phyloP scores from a whole-genome alignment of 1,140 invertebrate species.

The Cydia pomonella region DNA sequence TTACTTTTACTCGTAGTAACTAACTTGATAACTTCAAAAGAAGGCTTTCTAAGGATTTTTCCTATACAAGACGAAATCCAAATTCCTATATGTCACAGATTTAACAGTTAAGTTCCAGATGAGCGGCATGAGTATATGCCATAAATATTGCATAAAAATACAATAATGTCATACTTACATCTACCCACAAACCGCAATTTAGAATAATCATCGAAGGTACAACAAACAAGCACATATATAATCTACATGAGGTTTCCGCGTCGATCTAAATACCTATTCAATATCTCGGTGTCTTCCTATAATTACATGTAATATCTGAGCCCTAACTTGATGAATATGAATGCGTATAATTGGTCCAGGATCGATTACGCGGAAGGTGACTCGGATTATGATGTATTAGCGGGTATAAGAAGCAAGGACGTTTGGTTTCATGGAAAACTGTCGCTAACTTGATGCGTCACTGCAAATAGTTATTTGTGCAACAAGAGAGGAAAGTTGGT shows the following conservation, averaged over 20 bases:
- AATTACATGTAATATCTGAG: constrained; percentile 53
- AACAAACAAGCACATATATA: constrained; percentile 16
- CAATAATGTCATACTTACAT: neutral
- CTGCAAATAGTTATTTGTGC: no score
- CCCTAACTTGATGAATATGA: constrained; percentile 54
- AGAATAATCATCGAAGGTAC: neutral
- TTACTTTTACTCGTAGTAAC: no score
- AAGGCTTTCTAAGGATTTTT: no score
- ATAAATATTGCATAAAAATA: neutral
- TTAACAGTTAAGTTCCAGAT: neutral
- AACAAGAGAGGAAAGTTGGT: no score
- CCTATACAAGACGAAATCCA: no score
- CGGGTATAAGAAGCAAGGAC: constrained; percentile 2
- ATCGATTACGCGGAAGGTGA: constrained; percentile 38
- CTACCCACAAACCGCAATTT: constrained; percentile 1
- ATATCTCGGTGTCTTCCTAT: constrained; percentile 56
- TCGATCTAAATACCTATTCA: constrained; percentile 40
- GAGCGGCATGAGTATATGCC: neutral
- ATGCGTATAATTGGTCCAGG: constrained; percentile 56
- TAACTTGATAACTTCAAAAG: no score
- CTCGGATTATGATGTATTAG: constrained; percentile 1
- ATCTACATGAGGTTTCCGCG: constrained; percentile 47
- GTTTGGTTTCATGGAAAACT: constrained; percentile 16
- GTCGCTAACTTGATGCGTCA: neutral
- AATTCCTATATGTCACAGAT: no score